A percentile compares a stretch with the other conserved stretches of the same genome.
These are phyloP conservation scores for Campylomormyrus numenius DNA, from an alignment of 2,113 vertebrate species.

Conservation along the genomic window DNA sequence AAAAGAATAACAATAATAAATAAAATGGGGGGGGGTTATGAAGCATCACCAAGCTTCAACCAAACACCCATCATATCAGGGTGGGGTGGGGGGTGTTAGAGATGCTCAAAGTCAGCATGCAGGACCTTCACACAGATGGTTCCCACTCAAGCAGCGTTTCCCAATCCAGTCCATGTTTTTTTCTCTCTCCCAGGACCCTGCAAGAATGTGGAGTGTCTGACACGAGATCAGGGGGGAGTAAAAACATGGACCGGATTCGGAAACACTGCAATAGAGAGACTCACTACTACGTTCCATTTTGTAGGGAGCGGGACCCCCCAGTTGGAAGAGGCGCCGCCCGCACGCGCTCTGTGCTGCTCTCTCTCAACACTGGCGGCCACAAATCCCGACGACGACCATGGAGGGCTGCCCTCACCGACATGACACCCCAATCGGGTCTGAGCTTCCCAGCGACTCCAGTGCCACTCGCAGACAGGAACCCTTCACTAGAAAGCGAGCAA, in stretches of 20 bases:
- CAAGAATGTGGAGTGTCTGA: background rate
- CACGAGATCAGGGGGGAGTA: background rate
- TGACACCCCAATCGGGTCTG: background rate
- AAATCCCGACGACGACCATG: background rate
- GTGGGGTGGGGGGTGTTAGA: background rate
- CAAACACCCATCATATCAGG: background rate
- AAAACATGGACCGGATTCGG: background rate
- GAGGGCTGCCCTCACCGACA: background rate
- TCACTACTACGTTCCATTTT: background rate
- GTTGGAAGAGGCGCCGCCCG: background rate
- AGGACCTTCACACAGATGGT: background rate
- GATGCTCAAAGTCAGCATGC: background rate
- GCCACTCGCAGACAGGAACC: background rate
- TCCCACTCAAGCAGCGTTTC: background rate
- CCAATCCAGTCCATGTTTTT: background rate
- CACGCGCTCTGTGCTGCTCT: background rate
- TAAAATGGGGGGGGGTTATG: background rate
- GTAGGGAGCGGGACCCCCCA: background rate
- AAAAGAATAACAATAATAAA: background rate
- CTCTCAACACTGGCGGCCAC: background rate
- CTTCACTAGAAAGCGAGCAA: background rate
- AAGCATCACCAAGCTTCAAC: background rate
- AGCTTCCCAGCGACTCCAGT: background rate
- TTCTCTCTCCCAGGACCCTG: background rate
- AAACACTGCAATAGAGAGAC: background rate